Base-by-base conservation (phyloP, 2,113 vertebrate genomes). In the Phodopus roborovskii region DNA sequence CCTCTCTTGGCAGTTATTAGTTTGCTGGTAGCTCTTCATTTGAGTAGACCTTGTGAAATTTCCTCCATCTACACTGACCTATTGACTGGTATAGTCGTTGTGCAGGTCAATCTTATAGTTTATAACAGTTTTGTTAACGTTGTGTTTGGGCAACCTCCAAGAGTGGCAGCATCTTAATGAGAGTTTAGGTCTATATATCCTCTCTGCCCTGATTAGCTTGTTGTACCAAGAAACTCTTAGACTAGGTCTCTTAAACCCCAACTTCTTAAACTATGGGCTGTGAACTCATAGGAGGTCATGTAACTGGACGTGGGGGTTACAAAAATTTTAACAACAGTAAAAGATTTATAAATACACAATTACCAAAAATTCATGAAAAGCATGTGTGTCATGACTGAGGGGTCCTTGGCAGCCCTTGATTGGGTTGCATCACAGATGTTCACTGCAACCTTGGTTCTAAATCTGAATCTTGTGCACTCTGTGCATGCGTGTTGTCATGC, bases 401-500 rank as follows among this genome's bases (percentile, higher is more conserved):
- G 19, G 15, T 11, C 17, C 4, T 26, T 64, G 50, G 36, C n/a
- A 62, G 81, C 58, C n/a, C 13, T 62, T 28, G 22, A 11, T 58
- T 62, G 39, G 26, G 39, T 19, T 45, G 16, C n/a, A 83, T 62
- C 56, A 15, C 15, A 17, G 24, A 16, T 30, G 4, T 17, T 84
- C 60, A 30, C 26, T 30, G n/a, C n/a, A 42, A 1, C 24, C 26
- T 62, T 30, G 58, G 22, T 64, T 84, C 39, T 30, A 24, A 60
- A 42, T 16, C 22, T 42, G 26, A 3, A 64, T 8, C 28, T 11
- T 19, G 83, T 20, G 19, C 13, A 0, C 28, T 66, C 26, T 64
- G 22, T 0, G 2, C 12, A 16, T 3, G 3, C 0, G 11, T 9
- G 39, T 28, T 7, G 13, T 17, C 58, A 64, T 36, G 12, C 39